Percentiles rank a stretch among this genome's conserved stretches.
Evolutionary conservation across 2,113 vertebrate species (phyloP).

Genomic region (Burhinus oedicnemus): DNA sequence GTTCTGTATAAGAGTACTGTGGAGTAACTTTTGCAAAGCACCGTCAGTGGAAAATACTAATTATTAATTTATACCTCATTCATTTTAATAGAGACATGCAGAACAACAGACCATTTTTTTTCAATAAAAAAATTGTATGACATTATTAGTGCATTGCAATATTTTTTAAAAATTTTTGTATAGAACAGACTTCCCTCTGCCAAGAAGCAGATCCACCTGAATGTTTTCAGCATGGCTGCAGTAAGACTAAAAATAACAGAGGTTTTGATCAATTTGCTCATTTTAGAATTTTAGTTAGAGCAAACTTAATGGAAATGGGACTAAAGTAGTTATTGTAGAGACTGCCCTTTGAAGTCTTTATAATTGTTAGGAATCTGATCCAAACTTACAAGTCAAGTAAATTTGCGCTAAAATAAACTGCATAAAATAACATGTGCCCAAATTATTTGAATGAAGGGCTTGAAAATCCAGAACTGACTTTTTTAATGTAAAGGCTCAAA

Average conservation of each 20-base stretch:
- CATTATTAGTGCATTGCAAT: background rate
- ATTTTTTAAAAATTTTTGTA: background rate
- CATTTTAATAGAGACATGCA: background rate
- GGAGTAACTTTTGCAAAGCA: background rate
- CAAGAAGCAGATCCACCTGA: background rate
- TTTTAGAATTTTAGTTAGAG: background rate
- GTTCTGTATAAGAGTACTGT: background rate
- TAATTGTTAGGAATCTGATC: background rate
- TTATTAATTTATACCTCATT: background rate
- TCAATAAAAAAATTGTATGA: background rate
- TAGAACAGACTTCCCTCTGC: background rate
- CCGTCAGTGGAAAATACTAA: background rate
- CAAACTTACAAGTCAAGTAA: background rate
- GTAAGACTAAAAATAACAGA: background rate
- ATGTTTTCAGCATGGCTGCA: background rate
- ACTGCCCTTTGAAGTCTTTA: background rate
- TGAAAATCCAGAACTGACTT: background rate
- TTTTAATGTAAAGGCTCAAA: background rate
- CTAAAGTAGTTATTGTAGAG: background rate
- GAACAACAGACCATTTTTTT: background rate
- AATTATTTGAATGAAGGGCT: background rate
- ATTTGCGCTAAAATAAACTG: background rate
- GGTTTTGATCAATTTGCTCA: background rate
- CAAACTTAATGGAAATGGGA: background rate
- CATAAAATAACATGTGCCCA: background rate